A percentile compares a stretch with the other conserved stretches of the same genome.
Evolutionary conservation across 1,140 invertebrate genomes (phyloP).

Genomic region (Phocides pigmalion): DNA sequence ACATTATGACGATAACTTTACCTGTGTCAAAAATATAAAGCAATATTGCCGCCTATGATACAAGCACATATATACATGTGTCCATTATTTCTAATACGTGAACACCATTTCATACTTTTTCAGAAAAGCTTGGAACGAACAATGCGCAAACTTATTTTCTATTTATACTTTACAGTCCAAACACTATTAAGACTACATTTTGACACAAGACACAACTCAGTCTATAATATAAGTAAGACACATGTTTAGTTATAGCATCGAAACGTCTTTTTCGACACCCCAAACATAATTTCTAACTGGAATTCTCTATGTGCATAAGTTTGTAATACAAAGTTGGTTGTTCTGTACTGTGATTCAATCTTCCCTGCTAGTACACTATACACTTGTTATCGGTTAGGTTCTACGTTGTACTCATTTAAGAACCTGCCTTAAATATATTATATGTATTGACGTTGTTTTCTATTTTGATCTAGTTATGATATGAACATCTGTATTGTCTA

Average conservation of each 20-base stretch:
- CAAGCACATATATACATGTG: too few relatives aligned
- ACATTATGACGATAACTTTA: too few relatives aligned
- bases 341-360: slow-evolving; percentile 8
- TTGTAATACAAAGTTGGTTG: not conserved
- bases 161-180: not conserved
- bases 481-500: not conserved
- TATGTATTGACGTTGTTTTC: slow-evolving; percentile 16
- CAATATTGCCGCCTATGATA: too few relatives aligned
- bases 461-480: slow-evolving; percentile 9
- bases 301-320: not conserved
- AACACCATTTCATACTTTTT: too few relatives aligned
- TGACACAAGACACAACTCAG: not conserved
- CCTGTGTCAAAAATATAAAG: too few relatives aligned
- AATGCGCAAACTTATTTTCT: not conserved
- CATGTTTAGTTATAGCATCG: not conserved
- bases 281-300: too few relatives aligned
- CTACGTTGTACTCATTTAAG: slow-evolving; percentile 4
- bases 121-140: not conserved
- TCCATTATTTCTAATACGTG: too few relatives aligned
- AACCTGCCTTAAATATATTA: slow-evolving; percentile 9
- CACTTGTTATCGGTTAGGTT: slow-evolving; percentile 11
- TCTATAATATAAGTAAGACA: not conserved
- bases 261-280: not conserved
- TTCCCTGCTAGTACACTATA: slow-evolving; percentile 6
- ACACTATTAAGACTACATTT: not conserved